Base-by-base conservation (phyloP, 2,113 vertebrate species). In the Pedionomus torquatus region DNA sequence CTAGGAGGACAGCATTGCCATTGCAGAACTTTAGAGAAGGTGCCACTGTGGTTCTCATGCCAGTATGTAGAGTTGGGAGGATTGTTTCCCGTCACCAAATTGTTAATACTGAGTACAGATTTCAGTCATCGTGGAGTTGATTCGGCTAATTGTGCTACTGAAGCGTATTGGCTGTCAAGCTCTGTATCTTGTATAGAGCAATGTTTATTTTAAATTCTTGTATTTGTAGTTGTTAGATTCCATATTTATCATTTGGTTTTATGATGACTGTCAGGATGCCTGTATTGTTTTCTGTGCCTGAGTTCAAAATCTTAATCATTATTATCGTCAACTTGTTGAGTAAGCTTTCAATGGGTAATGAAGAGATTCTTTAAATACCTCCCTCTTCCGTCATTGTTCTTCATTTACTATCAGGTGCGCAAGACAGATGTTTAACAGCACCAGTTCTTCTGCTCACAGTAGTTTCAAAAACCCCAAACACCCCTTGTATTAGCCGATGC, bases 201-300 rank as follows among this genome's bases (percentile, higher is more conserved):
- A 5, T 68, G 48, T 82, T 96, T 88, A 52, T 94, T 97, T 92
- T 64, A 87, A 87, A 11, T 79, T 84, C 33, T 75, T 58, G 8
- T 80, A 35, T 93, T 92, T 61, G 39, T 87, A 68, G 31, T 72
- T 93, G 51, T 68, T 94, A 49, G 69, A 52, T 17, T 76, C 33
- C 12, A 1, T 77, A 46, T 83, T 87, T 81, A 63, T 84, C 13
- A 35, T 75, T 89, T 84, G 69, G 39, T 57, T 71, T 12, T 94
- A 83, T 63, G 66, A 52, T 66, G 39, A 37, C 35, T 65, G 24
- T 83, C 4, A 1, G 30, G 41, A 92, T 80, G 37, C 14, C 82
- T 92, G 21, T 37, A 41, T 37, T 93, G 39, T 61, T 90, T 81
- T 69, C 39, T 82, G 17, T 81, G 28, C 5, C 37, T 84, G 11